A percentile compares a stretch with the other conserved stretches of the same genome.
Evolutionary conservation across 2,113 vertebrate genomes (phyloP).

Genomic region (Hemichromis elongatus): DNA sequence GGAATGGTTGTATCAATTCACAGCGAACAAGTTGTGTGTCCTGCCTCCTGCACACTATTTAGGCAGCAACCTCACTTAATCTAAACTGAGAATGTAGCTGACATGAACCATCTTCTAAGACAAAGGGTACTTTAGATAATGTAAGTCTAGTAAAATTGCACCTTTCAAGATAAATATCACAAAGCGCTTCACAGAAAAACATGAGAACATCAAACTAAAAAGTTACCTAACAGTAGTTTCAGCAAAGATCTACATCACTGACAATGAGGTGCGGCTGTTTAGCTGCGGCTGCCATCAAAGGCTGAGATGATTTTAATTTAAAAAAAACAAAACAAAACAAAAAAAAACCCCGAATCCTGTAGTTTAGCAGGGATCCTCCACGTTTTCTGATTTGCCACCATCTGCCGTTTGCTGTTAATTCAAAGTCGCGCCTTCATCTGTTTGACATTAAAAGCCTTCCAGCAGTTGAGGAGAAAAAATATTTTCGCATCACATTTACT

Average conservation of each 20-base stretch:
- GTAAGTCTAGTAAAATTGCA: background rate
- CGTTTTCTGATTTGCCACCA: slow-evolving; percentile 12
- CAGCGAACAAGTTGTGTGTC: background rate
- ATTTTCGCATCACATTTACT: slow-evolving; percentile 50
- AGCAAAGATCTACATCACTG: background rate
- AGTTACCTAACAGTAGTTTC: background rate
- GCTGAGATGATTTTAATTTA: background rate
- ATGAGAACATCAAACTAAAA: background rate
- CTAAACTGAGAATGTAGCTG: background rate
- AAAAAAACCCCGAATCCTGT: too few relatives aligned
- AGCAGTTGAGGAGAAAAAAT: slow-evolving; percentile 27
- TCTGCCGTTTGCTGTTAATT: slow-evolving; percentile 25
- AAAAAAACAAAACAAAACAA: too few relatives aligned
- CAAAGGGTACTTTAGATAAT: background rate
- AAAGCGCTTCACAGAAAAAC: background rate
- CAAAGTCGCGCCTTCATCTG: slow-evolving; percentile 37
- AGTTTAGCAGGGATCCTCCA: background rate
- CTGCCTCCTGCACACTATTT: background rate
- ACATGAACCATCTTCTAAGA: background rate
- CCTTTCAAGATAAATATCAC: background rate
- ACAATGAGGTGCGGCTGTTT: background rate
- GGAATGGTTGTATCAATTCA: background rate
- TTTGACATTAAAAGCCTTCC: slow-evolving; percentile 43
- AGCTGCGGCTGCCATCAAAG: background rate
- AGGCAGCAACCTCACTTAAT: background rate